Percentiles rank a stretch among this genome's conserved stretches.
These are phyloP conservation scores for Metacarcinus magister DNA, from an alignment of 2,888 invertebrate species.

Conservation along the genomic window DNA sequence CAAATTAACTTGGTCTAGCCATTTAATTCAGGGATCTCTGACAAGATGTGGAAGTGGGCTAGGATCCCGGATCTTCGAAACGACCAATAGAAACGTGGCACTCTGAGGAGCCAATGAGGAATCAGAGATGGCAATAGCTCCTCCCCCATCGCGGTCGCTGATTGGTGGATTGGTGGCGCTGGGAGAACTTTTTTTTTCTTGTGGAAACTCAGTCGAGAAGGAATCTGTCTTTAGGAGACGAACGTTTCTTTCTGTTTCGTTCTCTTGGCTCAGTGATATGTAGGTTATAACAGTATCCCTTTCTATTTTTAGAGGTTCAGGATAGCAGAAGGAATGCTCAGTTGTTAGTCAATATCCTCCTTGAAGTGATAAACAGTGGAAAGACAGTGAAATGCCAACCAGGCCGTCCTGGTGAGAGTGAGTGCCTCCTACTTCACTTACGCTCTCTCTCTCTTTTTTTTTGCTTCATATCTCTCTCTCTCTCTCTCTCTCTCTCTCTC, in stretches of 20 bases:
- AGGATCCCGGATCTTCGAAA: constrained; percentile 76
- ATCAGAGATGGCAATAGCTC: constrained; percentile 40
- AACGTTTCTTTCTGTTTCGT: constrained; percentile 46
- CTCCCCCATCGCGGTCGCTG: constrained; percentile 63
- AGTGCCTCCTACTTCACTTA: not conserved
- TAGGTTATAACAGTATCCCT: constrained; percentile 60
- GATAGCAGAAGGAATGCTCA: constrained; percentile 37
- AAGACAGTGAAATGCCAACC: not conserved
- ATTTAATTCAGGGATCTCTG: constrained; percentile 77
- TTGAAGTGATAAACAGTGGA: not conserved
- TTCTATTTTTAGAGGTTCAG: constrained; percentile 57
- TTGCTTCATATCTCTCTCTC: constrained; percentile 41
- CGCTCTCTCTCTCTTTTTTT: not conserved
- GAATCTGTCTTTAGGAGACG: constrained; percentile 54
- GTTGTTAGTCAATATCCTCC: not conserved
- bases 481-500: constrained; percentile 60
- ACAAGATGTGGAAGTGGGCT: constrained; percentile 74
- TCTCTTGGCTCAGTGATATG: not conserved
- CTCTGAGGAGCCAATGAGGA: constrained; percentile 66
- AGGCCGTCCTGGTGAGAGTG: not conserved
- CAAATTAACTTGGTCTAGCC: constrained; percentile 76
- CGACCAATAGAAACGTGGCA: constrained; percentile 72
- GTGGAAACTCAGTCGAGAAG: constrained; percentile 47
- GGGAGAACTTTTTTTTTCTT: constrained; percentile 42
- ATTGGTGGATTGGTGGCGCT: constrained; percentile 62